Evolutionary conservation across 2,113 vertebrate genomes (phyloP).

Genomic region (Etia nguti): DNA sequence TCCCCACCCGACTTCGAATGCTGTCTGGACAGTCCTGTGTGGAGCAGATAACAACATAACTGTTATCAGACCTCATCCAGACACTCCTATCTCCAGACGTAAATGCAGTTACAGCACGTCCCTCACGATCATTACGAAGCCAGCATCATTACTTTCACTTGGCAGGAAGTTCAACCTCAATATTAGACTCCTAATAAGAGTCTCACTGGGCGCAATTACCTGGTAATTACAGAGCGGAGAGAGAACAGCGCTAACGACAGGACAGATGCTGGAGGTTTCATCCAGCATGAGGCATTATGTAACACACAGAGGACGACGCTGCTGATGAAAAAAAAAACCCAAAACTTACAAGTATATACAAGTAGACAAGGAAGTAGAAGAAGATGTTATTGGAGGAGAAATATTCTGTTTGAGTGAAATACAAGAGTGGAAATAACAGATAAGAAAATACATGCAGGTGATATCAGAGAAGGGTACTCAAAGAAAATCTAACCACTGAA

Average conservation of each 20-base stretch:
- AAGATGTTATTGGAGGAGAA: background rate
- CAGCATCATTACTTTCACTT: background rate
- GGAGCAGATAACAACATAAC: background rate
- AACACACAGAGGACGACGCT: background rate
- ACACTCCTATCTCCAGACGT: background rate
- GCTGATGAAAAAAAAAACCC: rapidly evolving
- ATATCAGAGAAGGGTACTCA: background rate
- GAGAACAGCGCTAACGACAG: background rate
- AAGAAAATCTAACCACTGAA: background rate
- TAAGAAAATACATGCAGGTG: background rate
- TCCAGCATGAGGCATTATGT: background rate
- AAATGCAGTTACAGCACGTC: background rate
- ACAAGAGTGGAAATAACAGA: background rate
- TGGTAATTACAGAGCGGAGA: background rate
- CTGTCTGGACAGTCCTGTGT: slow-evolving; percentile 59
- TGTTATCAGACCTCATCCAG: background rate
- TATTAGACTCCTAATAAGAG: background rate
- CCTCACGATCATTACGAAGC: background rate
- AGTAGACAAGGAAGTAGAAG: background rate
- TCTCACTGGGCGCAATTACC: background rate
- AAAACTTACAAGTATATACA: background rate
- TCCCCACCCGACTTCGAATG: slow-evolving; percentile 29
- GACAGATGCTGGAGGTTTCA: background rate
- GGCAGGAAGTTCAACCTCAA: background rate
- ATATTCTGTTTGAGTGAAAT: background rate